Evolutionary conservation across 1,140 invertebrate species (phyloP), one percentile per base, ranked within the genome.

Genomic region (Pogonomyrmex californicus): DNA sequence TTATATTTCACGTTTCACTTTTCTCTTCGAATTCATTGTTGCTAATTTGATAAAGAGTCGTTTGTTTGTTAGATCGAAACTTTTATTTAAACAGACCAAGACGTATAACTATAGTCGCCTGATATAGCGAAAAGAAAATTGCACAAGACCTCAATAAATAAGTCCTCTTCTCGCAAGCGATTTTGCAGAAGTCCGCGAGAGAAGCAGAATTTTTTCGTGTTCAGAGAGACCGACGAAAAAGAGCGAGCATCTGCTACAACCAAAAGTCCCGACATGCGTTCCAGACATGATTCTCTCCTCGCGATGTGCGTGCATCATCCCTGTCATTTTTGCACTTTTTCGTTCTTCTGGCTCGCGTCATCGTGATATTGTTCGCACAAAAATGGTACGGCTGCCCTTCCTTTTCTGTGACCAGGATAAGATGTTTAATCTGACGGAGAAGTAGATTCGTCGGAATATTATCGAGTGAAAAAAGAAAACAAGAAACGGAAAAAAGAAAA

Each of bases 131-230:
- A 41, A 54, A 41, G n/a, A 65, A 68, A 68, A 38, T 4, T 44
- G 38, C n/a, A 36, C 87, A 63, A 51, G 56, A 23, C 65, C 23
- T 44, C 73, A 86, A 88, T 90, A 90, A 91, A 91, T 91, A 91
- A 91, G 79, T 83, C 47, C 82, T 89, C 47, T 54, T 68, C 7
- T 77, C 30, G 17, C 75, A 23, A 54, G n/a, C 76, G 71, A 90
- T 88, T 91, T 91, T 89, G 87, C 86, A 89, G 56, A 44, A 47
- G 63, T 54, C 62, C 68, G 63, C 23, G 90, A 51, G 75, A 86
- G 85, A 85, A 51, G 81, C 78, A 88, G 85, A 87, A 91, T 86
- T 91, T 91, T 89, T 91, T 91, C 76, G 85, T 60, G 54, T 54
- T 44, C 56, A 82, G 41, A 65, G 36, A 68, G 71, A 90, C 63